Evolutionary conservation across 1,140 invertebrate species (phyloP).

Genomic region (Dysdera silvatica): DNA sequence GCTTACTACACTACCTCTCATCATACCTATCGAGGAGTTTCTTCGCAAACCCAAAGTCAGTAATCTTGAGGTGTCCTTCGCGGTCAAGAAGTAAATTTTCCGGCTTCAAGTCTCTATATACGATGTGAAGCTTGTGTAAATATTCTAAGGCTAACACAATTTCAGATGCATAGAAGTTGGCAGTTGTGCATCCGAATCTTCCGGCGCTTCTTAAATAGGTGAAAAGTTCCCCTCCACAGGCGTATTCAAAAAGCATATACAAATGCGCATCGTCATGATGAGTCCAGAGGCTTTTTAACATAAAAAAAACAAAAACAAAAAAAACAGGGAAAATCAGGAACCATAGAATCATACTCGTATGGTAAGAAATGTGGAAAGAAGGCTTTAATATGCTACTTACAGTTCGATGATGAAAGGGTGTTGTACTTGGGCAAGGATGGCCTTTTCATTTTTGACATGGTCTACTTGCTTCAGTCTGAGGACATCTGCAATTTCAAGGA

Average conservation of each 20-base stretch:
- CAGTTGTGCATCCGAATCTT: conserved; percentile 72
- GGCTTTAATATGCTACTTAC: conserved; percentile 23
- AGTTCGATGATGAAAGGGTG: conserved; percentile 80
- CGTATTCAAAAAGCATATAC: conserved; percentile 92
- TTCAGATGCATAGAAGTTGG: conserved; percentile 89
- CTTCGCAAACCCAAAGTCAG: conserved; percentile 96
- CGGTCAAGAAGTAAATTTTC: conserved; percentile 86
- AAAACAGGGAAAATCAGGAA: neutral
- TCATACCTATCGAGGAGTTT: conserved; percentile 69
- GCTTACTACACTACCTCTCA: too few relatives aligned
- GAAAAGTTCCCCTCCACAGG: conserved; percentile 89
- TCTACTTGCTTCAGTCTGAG: conserved; percentile 75
- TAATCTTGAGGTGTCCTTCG: conserved; percentile 91
- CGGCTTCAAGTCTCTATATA: conserved; percentile 74
- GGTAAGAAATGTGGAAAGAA: too few relatives aligned
- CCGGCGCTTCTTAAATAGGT: conserved; percentile 89
- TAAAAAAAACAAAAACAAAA: conserved; percentile 38
- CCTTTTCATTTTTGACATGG: conserved; percentile 90
- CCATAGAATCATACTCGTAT: too few relatives aligned
- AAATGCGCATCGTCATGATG: conserved; percentile 77
- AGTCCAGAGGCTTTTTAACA: conserved; percentile 87
- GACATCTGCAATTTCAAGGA: conserved; percentile 81
- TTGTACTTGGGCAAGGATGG: conserved; percentile 68
- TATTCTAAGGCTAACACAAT: conserved; percentile 90
- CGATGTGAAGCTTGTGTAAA: conserved; percentile 76